Evolutionary conservation across 2,888 invertebrate species (phyloP).

Genomic region (Lithodes maja): DNA sequence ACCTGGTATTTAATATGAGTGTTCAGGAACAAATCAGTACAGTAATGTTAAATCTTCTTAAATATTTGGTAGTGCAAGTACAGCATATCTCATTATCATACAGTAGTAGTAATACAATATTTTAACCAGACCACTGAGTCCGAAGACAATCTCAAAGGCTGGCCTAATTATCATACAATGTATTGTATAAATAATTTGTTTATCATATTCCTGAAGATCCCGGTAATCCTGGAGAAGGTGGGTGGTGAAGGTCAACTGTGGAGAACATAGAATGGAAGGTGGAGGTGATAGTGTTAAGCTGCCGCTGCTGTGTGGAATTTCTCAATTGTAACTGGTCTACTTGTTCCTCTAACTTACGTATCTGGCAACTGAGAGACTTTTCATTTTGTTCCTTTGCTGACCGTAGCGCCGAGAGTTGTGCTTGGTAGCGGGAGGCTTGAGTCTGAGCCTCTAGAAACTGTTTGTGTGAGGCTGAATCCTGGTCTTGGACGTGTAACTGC

Average conservation of each 20-base stretch:
- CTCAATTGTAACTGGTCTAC: slow-evolving; percentile 61
- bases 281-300: slow-evolving; percentile 56
- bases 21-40: too few relatives aligned
- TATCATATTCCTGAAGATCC: slow-evolving; percentile 6
- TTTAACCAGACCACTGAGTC: too few relatives aligned
- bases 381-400: slow-evolving; percentile 59
- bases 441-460: slow-evolving; percentile 55
- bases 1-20: too few relatives aligned
- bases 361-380: slow-evolving; percentile 40
- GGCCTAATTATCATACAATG: too few relatives aligned
- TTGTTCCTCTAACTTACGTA: slow-evolving; percentile 60
- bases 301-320: slow-evolving; percentile 58
- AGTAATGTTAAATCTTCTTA: too few relatives aligned
- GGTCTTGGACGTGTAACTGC: slow-evolving; percentile 38
- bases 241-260: slow-evolving; percentile 42
- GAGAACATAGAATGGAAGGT: slow-evolving; percentile 64
- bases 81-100: too few relatives aligned
- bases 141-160: too few relatives aligned
- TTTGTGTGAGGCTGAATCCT: slow-evolving; percentile 40
- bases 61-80: too few relatives aligned
- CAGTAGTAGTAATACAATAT: too few relatives aligned
- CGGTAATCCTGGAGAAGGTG: neutral
- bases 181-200: too few relatives aligned
- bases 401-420: slow-evolving; percentile 51
- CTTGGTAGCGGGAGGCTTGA: slow-evolving; percentile 44